Base-by-base conservation (phyloP, 92 coral and sea anemone genomes). In the Diadumene lineata region DNA sequence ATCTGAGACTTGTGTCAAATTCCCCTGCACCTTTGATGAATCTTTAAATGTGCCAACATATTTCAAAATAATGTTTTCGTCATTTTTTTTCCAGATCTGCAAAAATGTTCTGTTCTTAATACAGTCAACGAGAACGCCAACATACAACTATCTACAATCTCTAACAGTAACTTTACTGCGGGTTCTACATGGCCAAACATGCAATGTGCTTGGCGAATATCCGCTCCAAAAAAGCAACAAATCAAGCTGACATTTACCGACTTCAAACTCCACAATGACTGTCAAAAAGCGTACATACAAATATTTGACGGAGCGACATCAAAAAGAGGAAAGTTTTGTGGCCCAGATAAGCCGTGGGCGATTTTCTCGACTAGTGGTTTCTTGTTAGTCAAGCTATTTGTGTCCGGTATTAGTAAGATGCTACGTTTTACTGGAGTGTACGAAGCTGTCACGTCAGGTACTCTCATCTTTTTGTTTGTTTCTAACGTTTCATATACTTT, bases 251-350 rank as follows among this genome's bases (percentile, higher is more conserved):
- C 30, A 32, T 78, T 78, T 44, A 16, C 21, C 18, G 51, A 68
- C 68, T 78, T 78, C 46, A 30, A 1, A 32, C 23, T 77, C 13
- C 34, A 34, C n/a, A 57, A 60, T 24, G 68, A 68, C 57, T 78
- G 82, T 46, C 16, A 43, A 1, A 60, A 68, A 24, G 23, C 64
- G 9, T 55, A 56, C 29, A 51, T 78, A 11, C 57, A 78, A 53
- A 48, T 78, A 21, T 60, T 68, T 15, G 82, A 78, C 57, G 69
- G 82, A 18, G 67, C 34, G 44, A 56, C 51, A n/a, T 27, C 11
- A 13, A 34, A 73, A 0, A 73, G 78, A 58, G 82, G 82, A 33
- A 68, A 32, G 65, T 78, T 78, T 30, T 78, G 82, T 57, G 82
- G 82, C 1, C 68, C 75, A 56, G 33, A 22, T 18, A n/a, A 19